Base-by-base conservation (phyloP, 2,113 vertebrate genomes). In the Campylorhamphus procurvoides region DNA sequence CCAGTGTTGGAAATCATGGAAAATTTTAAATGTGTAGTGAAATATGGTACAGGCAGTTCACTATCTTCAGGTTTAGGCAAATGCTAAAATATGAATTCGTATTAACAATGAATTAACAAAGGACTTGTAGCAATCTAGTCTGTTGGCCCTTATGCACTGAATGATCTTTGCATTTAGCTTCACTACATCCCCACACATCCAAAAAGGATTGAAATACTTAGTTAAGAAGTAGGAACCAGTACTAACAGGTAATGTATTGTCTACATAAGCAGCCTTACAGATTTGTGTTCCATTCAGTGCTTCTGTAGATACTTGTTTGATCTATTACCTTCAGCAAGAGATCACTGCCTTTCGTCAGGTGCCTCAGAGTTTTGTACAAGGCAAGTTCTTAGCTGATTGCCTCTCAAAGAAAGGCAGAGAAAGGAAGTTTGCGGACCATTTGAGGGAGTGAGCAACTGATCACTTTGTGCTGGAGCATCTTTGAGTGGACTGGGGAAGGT, bases 271-370 rank as follows among this genome's bases (percentile, higher is more conserved):
- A 80, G 72, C 53, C 93, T 79, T 86, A 86, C 25, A n/a, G 16
- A 19, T 44, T 37, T 42, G 42, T 69, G 49, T 60, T 81, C 37
- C 47, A 35, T 67, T 87, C 46, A 23, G 0, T 31, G 50, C 29
- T 87, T 82, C 31, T 64, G 60, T 37, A 55, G 46, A 8, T 55
- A 53, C 12, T 49, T 85, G 63, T 79, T 37, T 55, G 33, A 53
- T 33, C 22, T 31, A 23, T 47, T 37, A 35, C n/a, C n/a, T 90
- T 88, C 67, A 50, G 47, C 12, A 59, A 64, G 19, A 14, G 23
- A 28, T 72, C 33, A 24, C 39, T 6, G 6, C 49, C 9, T 50
- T 75, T 0, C 0, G 27, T 75, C 42, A 55, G 6, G 6, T 59
- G 35, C n/a, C 46, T 84, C 37, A 28, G 27, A 56, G 28, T 35